These are phyloP conservation scores for Microcebus tavaratra DNA, from an alignment of 2,113 vertebrate species.

Conservation along the genomic window DNA sequence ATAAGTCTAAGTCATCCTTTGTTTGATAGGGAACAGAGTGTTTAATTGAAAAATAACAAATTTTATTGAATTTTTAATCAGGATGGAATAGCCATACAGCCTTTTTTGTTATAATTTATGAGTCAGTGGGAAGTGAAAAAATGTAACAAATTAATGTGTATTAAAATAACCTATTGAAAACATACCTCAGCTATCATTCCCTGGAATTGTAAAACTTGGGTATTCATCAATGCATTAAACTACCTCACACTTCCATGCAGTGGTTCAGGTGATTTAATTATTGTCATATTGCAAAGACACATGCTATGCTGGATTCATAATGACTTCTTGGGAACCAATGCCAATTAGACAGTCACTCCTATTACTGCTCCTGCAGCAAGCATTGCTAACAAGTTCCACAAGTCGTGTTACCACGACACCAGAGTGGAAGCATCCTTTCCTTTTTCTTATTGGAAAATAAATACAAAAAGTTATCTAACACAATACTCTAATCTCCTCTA, in stretches of 20 bases:
- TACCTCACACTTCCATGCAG: background rate
- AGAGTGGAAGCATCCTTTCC: background rate
- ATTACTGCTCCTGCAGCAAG: background rate
- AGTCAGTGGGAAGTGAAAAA: slow-evolving; percentile 23
- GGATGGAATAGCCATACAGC: background rate
- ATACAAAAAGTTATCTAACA: background rate
- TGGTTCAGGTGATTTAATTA: slow-evolving; percentile 64
- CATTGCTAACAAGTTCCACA: slow-evolving; percentile 20
- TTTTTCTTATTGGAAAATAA: background rate
- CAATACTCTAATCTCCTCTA: background rate
- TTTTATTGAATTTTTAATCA: slow-evolving; percentile 69
- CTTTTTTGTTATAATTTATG: slow-evolving; percentile 41
- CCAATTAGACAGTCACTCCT: slow-evolving; percentile 50
- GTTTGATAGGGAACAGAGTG: background rate
- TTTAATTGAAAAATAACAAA: slow-evolving; percentile 49
- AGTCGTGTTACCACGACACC: background rate
- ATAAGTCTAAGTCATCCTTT: background rate
- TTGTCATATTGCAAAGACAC: slow-evolving; percentile 55
- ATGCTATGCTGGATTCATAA: slow-evolving; percentile 44
- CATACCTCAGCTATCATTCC: slow-evolving; percentile 48
- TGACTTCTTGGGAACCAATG: slow-evolving; percentile 54
- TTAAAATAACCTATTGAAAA: slow-evolving; percentile 60
- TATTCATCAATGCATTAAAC: slow-evolving; percentile 40
- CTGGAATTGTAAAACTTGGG: slow-evolving; percentile 53
- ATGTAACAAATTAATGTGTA: slow-evolving; percentile 61